Base-by-base conservation (phyloP, 2,113 vertebrate species). In the Tragulus kanchil region DNA sequence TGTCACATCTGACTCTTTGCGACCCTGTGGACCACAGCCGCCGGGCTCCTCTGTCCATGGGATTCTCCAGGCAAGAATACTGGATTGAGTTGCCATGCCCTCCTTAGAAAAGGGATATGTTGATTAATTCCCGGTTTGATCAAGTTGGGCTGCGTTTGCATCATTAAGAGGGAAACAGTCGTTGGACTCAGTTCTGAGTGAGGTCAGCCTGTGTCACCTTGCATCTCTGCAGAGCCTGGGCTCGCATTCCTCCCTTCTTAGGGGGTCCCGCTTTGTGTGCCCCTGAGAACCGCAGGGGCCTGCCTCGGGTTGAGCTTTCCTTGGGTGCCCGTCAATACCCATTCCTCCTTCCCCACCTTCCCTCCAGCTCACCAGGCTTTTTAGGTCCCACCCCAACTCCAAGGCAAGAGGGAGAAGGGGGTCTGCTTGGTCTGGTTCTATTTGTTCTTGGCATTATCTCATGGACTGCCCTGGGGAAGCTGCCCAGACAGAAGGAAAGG, bases 291-390 rank as follows among this genome's bases (percentile, higher is more conserved):
- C 19, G 16, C 48, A 15, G 23, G 31, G 79, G 69, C 56, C 31
- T 50, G 23, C 25, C 31, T 19, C 19, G 36, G n/a, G 26, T 2
- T 36, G 31, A 45, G 21, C 15, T 31, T 59, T 81, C 16, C 56
- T 17, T 31, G 9, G 45, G 13, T 36, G 19, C 31, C 77, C 2
- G 0, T 48, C 11, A 75, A 17, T 0, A 28, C 1, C 48, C 15
- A 21, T n/a, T 2, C 15, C 23, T 71, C 21, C 62, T 42, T 26
- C 21, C 5, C 61, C 6, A 6, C 26, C 28, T 6, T 69, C 10
- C 50, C 61, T n/a, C 17, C 7, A n/a, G 12, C 8, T 36, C 45
- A 1, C 62, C 3, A 3, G 75, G 31, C 8, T 83, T 31, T 65
- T 42, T 3, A 3, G 31, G 42, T 16, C 6, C 14, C 45, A 8